Evolutionary conservation across 1,140 invertebrate species (phyloP), one percentile per base, ranked within the genome.

Genomic region (Melipona quadrifasciata): DNA sequence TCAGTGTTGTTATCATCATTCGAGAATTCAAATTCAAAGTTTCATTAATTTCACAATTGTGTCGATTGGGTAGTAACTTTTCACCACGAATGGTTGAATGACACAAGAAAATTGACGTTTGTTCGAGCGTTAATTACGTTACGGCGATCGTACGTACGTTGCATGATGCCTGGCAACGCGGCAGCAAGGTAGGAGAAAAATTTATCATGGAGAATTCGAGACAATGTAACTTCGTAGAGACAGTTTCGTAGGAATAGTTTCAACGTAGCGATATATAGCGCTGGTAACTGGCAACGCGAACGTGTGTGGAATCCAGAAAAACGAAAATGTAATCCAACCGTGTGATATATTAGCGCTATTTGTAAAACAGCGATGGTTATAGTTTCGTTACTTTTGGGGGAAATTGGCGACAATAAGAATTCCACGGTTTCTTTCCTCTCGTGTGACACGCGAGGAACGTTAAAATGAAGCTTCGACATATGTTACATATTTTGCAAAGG

Each of bases 121-220:
- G 39, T 47, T 47, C 39, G 8, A 47, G 8, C 39, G 39, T 47
- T 8, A 47, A 47, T 47, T 47, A 47, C 39, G 8, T 47, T 47
- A 47, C 8, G 14, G 12, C 11, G 24, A 24, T 24, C 24, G 24
- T 11, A 58, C 3, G 12, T 61, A 65, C 19, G 27, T 64, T 64
- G 19, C 31, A 24, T 1, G 58, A 61, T n/a, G 55, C 24, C 39
- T 34, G 8, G 2, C 19, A 39, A 27, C 34, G 27, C 27, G 57
- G 16, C 39, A 34, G 27, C 14, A 11, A n/a, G 21, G 11, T 4
- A 64, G 57, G 47, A 70, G 31, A 19, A 70, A 47, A 67, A 80
- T 84, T 84, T 72, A 72, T 79, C 77, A 80, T 31, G 31, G 27
- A 55, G 47, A 24, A 84, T 84, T 80, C 77, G 27, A 57, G 77